These are phyloP conservation scores for Peromyscus melanophrys DNA, from an alignment of 2,797 vertebrate genomes.

Conservation along the genomic window DNA sequence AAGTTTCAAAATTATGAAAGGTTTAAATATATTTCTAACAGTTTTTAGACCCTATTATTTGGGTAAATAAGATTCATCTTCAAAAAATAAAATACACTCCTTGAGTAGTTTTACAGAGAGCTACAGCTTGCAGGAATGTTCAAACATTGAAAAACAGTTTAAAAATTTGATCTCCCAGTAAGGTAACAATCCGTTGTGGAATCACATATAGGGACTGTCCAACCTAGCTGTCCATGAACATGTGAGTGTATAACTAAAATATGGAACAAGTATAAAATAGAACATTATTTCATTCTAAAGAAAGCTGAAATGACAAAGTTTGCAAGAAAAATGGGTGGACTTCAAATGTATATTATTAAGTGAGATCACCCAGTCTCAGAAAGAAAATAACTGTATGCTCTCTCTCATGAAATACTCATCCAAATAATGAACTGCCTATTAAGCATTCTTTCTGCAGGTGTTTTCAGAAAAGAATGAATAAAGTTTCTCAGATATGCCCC, in stretches of 20 bases:
- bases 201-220: background rate
- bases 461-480: background rate
- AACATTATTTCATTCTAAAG: background rate
- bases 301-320: background rate
- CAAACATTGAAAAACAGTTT: background rate
- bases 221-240: background rate
- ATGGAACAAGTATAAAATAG: background rate
- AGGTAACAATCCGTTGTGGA: accelerated
- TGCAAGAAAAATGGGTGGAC: background rate
- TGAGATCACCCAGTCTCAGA: background rate
- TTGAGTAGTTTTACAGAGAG: background rate
- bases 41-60: background rate
- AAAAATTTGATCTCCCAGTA: background rate
- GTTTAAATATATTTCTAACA: background rate
- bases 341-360: background rate
- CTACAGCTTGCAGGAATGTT: background rate
- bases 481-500: background rate
- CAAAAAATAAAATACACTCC: background rate
- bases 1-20: background rate
- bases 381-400: background rate
- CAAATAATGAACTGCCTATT: background rate
- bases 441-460: background rate
- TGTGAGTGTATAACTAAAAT: background rate
- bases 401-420: background rate
- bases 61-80: background rate